Conservation (phyloP, 2,113 vertebrate genomes). For the Ramphastos sulfuratus region DNA sequence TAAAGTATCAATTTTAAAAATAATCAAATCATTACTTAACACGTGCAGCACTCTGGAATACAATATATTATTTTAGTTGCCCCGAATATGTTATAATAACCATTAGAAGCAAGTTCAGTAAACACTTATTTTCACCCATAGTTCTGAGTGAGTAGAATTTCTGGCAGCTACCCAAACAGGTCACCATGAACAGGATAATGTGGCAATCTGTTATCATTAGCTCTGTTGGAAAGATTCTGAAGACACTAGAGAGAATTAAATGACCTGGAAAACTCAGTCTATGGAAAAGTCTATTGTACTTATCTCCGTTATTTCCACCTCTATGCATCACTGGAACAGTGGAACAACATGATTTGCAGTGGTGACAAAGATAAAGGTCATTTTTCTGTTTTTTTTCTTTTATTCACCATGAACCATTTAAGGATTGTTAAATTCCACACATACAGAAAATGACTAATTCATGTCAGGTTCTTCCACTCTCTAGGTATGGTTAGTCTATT, state of each 20-base stretch:
- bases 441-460: neutral
- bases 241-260: conserved; percentile 73
- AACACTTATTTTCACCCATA: neutral
- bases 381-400: conserved; percentile 58
- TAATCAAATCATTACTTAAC: conserved; percentile 7
- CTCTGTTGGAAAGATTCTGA: conserved; percentile 70
- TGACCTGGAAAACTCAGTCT: conserved; percentile 78
- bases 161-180: conserved; percentile 65
- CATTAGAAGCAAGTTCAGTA: neutral
- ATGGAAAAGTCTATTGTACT: conserved; percentile 71
- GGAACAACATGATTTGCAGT: conserved; percentile 66
- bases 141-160: conserved; percentile 41
- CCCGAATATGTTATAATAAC: neutral
- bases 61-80: neutral
- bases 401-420: neutral
- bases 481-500: neutral
- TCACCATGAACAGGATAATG: conserved; percentile 63
- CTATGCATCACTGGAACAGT: conserved; percentile 47
- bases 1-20: conserved; percentile 29
- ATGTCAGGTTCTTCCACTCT: neutral
- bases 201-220: conserved; percentile 77
- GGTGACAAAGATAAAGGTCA: conserved; percentile 64
- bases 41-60: neutral
- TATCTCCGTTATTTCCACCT: conserved; percentile 68
- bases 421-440: conserved; percentile 23